Percentiles rank a stretch among this genome's conserved stretches.
phyloP scores from a whole-genome alignment of 2,113 vertebrate species.

The Solea solea region DNA sequence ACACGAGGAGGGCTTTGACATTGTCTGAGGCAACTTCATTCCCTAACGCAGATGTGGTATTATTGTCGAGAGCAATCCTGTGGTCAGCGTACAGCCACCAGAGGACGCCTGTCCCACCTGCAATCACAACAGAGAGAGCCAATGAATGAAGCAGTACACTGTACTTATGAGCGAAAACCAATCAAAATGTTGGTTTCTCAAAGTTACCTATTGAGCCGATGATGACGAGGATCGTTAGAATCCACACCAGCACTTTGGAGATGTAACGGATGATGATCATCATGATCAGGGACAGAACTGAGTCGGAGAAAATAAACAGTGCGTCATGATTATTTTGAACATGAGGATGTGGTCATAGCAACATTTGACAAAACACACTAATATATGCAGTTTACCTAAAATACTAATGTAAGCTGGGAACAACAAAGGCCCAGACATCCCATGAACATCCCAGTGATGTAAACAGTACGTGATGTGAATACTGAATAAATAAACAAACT shows the following conservation, averaged over 20 bases:
- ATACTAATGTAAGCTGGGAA: too few species aligned
- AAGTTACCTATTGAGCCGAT: constrained; percentile 90
- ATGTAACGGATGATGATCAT: constrained; percentile 98
- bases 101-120: constrained; percentile 90
- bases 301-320: constrained; percentile 26
- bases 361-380: too few species aligned
- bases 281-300: constrained; percentile 95
- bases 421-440: too few species aligned
- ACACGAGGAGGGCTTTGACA: constrained; percentile 91
- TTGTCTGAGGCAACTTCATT: constrained; percentile 90
- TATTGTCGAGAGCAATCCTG: constrained; percentile 71
- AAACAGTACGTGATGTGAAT: too few species aligned
- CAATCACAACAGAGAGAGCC: constrained; percentile 1
- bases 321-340: too few species aligned
- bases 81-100: constrained; percentile 97
- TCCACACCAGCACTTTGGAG: constrained; percentile 93
- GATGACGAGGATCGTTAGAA: constrained; percentile 90
- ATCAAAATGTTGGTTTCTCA: not conserved
- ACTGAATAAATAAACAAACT: not conserved
- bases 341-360: too few species aligned
- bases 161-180: not conserved
- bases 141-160: too few species aligned
- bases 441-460: too few species aligned
- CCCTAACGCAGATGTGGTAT: constrained; percentile 74
- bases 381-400: too few species aligned